Base-by-base conservation (phyloP, 2,797 vertebrate species). In the Okamejei kenojei region DNA sequence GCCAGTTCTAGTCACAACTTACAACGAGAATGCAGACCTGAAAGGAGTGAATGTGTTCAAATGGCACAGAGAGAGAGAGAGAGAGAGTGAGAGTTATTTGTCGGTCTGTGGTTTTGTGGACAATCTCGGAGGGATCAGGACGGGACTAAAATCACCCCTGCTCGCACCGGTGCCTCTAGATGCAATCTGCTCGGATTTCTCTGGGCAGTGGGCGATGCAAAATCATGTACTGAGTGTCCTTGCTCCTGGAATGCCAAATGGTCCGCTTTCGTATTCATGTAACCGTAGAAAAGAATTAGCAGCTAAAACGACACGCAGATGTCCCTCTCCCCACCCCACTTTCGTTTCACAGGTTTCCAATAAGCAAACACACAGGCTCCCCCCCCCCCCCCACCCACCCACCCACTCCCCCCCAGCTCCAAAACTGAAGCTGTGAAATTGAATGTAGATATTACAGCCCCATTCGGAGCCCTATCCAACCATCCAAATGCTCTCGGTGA, bases 1-100 rank as follows among this genome's bases (percentile, higher is more conserved):
- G 95, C 95, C 96, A 94, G 96, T 96, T 97, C 95, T 97, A 97
- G 96, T 97, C 97, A 97, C 97, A 97, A 96, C 95, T 96, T 96
- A 95, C 96, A 96, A 97, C 96, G 96, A 32, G 35, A 96, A 97
- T 97, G 97, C 96, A 95, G 95, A 95, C 96, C 96, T 95, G 95
- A 95, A 97, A 96, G 96, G 96, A 96, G 95, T 95, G 96, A 96
- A 95, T 96, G 96, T 95, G 95, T 68, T 94, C 95, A 54, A 93
- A 93, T 93, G 94, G 73, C 94, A 94, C 93, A 94, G 94, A 95
- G 93, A 94, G 94, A 54, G 5, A 54, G 5, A 54, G 45, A 54
- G 45, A 38, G 38, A 38, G 38, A 38, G 38, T 1, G 38, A 38
- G 38, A 38, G n/a, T n/a, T n/a, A n/a, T n/a, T n/a, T 54, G 45